Conservation (phyloP, 2,113 vertebrate genomes). For the Corynorhinus townsendii region DNA sequence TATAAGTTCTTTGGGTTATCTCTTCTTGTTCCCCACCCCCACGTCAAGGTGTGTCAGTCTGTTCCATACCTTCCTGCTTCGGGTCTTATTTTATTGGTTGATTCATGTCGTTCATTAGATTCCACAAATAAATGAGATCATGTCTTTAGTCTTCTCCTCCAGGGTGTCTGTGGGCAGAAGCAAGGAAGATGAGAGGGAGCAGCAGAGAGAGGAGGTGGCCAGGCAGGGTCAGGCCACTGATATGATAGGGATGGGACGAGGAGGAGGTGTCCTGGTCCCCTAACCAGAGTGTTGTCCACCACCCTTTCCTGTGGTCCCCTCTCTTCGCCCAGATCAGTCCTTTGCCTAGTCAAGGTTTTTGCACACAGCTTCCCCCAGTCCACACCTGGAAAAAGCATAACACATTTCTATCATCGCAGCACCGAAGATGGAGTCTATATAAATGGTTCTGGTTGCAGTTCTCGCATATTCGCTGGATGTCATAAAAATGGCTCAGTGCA, state of each 20-base stretch:
- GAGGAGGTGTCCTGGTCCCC: not conserved
- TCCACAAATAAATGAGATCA: too few relatives aligned
- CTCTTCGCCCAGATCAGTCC: not conserved
- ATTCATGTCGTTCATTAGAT: too few relatives aligned
- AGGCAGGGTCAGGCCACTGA: rapidly evolving
- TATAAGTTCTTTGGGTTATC: too few relatives aligned
- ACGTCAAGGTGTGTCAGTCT: too few relatives aligned
- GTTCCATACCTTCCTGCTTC: too few relatives aligned
- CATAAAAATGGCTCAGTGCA: slow-evolving; percentile 40
- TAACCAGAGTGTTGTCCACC: not conserved
- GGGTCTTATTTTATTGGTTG: too few relatives aligned
- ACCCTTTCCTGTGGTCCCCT: not conserved
- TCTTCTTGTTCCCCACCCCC: too few relatives aligned
- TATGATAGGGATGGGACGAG: not conserved
- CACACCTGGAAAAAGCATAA: slow-evolving; percentile 40
- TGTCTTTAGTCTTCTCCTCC: not conserved
- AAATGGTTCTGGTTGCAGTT: slow-evolving; percentile 8
- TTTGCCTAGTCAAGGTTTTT: not conserved
- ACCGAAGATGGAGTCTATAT: slow-evolving; percentile 22
- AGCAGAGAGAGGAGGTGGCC: not conserved
- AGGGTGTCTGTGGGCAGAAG: not conserved
- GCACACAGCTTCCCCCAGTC: not conserved
- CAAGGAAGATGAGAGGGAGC: not conserved
- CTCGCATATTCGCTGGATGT: not conserved
- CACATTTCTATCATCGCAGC: not conserved